Percentiles rank a stretch among this genome's conserved stretches.
Evolutionary conservation across 2,888 invertebrate genomes (phyloP).

Genomic region (Drosophila kokeensis): DNA sequence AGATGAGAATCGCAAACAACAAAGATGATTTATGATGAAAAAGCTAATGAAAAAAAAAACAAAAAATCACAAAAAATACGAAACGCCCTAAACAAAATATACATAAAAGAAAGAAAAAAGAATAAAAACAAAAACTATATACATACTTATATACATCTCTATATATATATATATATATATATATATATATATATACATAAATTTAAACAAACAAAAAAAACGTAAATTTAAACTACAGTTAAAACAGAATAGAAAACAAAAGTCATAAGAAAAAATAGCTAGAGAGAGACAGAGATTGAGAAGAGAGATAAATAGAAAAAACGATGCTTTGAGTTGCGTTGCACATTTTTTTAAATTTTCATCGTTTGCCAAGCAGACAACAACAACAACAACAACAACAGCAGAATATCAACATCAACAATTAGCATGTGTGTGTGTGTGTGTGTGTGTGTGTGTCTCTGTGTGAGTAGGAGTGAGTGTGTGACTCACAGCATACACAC

Average conservation of each 20-base stretch:
- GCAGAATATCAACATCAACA: conserved; percentile 39
- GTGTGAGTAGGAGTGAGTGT: conserved; percentile 18
- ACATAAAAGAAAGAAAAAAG: conserved; percentile 44
- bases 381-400: conserved; percentile 42
- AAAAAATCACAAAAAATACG: conserved; percentile 72
- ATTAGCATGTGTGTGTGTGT: conserved; percentile 31
- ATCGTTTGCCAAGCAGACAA: conserved; percentile 80
- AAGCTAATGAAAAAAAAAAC: conserved; percentile 58
- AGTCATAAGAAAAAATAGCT: conserved; percentile 58
- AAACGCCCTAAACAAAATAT: conserved; percentile 73
- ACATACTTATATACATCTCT: conserved; percentile 61
- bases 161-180: conserved; percentile 45
- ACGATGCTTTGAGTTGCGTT: conserved; percentile 78
- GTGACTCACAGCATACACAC: conserved; percentile 32
- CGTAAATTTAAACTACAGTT: conserved; percentile 73
- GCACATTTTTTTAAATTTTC: conserved; percentile 77
- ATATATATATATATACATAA: conserved; percentile 31
- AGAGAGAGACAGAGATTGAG: conserved; percentile 27
- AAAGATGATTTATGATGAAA: conserved; percentile 59
- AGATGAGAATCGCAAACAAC: conserved; percentile 59
- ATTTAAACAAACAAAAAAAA: conserved; percentile 53
- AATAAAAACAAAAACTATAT: conserved; percentile 46
- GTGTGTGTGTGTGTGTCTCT: conserved; percentile 10
- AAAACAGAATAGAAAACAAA: conserved; percentile 56
- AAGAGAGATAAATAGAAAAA: conserved; percentile 36